A percentile compares a stretch with the other conserved stretches of the same genome.
Conservation (phyloP, 92 coral and sea anemone genomes). For the Parazoanthus darwini region DNA sequence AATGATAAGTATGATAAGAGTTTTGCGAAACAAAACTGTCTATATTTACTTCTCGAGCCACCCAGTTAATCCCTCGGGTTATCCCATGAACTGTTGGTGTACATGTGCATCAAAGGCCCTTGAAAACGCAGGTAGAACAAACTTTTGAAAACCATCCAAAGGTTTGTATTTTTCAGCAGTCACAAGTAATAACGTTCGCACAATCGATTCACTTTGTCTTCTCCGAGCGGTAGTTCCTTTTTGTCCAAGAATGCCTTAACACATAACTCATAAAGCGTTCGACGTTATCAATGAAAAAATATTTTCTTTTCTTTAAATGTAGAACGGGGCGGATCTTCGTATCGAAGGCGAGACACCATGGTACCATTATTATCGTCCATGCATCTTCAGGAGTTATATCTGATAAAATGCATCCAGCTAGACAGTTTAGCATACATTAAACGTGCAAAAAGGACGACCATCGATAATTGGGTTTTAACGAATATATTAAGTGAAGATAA, state of each 20-base stretch:
- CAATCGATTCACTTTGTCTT: neutral
- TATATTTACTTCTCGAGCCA: neutral
- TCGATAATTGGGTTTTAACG: neutral
- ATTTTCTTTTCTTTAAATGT: neutral
- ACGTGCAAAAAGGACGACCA: too few relatives aligned
- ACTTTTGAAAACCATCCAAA: neutral
- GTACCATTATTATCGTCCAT: neutral
- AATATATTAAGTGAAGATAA: neutral
- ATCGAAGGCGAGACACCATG: neutral
- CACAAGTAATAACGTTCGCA: neutral
- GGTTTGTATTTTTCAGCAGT: neutral
- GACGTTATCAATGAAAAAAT: neutral
- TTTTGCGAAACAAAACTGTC: neutral
- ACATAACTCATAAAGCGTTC: neutral
- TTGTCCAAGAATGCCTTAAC: neutral
- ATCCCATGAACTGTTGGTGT: too few relatives aligned
- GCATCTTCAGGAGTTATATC: neutral
- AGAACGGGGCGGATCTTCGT: neutral
- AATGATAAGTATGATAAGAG: neutral
- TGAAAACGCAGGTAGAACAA: neutral
- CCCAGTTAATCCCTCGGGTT: neutral
- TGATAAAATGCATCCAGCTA: neutral
- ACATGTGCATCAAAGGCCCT: neutral
- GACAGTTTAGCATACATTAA: too few relatives aligned
- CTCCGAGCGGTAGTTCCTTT: neutral